These are phyloP conservation scores for Lacerta viridis DNA, from an alignment of 2,797 vertebrate species.

Conservation along the genomic window DNA sequence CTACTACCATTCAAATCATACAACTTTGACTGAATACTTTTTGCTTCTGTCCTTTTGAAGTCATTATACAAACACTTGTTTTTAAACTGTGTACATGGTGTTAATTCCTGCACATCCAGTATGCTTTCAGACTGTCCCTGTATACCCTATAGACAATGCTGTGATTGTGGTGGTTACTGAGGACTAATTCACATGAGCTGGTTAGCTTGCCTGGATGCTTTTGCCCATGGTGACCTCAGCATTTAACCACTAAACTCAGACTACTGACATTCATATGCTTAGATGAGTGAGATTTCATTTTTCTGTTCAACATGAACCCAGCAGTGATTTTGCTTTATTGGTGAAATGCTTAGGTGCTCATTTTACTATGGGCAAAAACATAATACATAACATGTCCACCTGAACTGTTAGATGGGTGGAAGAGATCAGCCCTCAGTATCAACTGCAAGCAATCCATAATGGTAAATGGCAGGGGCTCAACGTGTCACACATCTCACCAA, in stretches of 20 bases:
- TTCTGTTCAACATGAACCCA: slow-evolving; percentile 2
- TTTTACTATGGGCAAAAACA: neutral
- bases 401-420: neutral
- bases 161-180: neutral
- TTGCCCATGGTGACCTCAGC: neutral
- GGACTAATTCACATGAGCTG: neutral
- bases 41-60: neutral
- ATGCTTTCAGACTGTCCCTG: neutral
- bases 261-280: neutral
- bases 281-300: neutral
- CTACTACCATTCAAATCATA: neutral
- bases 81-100: neutral
- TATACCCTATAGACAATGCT: neutral
- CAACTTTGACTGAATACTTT: neutral
- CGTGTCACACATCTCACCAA: neutral
- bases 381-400: neutral
- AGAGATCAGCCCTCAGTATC: neutral
- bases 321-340: neutral
- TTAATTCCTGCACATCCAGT: slow-evolving; percentile 1
- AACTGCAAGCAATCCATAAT: neutral
- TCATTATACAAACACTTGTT: neutral
- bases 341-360: neutral
- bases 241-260: neutral
- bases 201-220: neutral
- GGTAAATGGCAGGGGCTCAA: neutral